Evolutionary conservation across 2,888 invertebrate species (phyloP).

Genomic region (Eupithecia insigniata): DNA sequence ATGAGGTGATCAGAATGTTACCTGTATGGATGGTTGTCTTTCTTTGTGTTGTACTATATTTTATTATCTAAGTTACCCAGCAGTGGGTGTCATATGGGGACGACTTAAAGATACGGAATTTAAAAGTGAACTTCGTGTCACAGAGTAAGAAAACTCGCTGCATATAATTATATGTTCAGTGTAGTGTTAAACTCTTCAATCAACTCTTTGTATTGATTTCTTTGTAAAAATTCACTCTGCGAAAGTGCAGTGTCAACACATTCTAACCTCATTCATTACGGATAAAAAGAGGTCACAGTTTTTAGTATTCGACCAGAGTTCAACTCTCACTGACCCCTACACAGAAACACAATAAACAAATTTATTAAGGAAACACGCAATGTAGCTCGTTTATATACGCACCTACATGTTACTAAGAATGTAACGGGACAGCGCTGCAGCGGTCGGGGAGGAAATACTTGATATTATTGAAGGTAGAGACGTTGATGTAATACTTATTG

Average conservation of each 20-base stretch:
- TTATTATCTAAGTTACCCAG: not conserved
- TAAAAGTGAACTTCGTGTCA: not conserved
- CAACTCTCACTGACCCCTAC: slow-evolving; percentile 29
- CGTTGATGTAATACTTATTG: not conserved
- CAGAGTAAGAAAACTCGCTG: too few species aligned
- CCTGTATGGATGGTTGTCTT: too few species aligned
- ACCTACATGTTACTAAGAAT: not conserved
- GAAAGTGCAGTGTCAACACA: not conserved
- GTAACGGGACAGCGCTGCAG: not conserved
- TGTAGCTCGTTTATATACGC: not conserved
- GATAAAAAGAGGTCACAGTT: slow-evolving; percentile 7
- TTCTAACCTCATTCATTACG: not conserved
- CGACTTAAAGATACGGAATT: not conserved
- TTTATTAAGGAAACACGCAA: slow-evolving; percentile 14
- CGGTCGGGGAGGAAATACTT: not conserved
- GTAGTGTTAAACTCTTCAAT: not conserved
- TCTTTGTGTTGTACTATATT: too few species aligned
- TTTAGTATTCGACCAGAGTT: slow-evolving; percentile 16
- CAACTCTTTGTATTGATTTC: not conserved
- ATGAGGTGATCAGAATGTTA: too few species aligned
- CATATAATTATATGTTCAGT: too few species aligned
- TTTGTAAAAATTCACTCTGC: not conserved
- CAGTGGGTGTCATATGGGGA: not conserved
- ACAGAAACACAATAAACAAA: slow-evolving; percentile 6
- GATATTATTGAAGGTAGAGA: too few species aligned